Evolutionary conservation across 2,888 invertebrate genomes (phyloP).

Genomic region (Drosophila borealis): DNA sequence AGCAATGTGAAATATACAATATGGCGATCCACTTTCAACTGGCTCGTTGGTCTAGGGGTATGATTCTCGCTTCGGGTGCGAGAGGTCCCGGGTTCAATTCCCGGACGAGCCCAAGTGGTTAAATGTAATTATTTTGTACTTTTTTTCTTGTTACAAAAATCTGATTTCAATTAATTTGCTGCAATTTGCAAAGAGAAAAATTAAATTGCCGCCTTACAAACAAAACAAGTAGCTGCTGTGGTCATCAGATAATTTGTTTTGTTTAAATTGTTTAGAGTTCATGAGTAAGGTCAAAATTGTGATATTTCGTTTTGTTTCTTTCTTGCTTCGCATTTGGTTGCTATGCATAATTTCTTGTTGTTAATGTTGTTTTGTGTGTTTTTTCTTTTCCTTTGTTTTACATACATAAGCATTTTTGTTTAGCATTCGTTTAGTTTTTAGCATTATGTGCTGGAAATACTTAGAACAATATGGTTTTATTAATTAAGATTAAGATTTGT

Average conservation of each 20-base stretch:
- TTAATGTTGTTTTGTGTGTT: conserved; percentile 1
- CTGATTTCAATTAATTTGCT: conserved; percentile 11
- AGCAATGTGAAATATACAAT: conserved; percentile 56
- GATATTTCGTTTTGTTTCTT: conserved; percentile 16
- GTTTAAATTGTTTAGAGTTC: conserved; percentile 14
- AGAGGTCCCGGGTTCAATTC: conserved; percentile 84
- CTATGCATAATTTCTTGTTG: conserved; percentile 29
- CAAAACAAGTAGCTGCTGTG: conserved; percentile 36
- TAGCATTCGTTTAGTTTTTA: conserved; percentile 64
- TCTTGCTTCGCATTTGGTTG: conserved; percentile 32
- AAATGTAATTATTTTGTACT: conserved; percentile 38
- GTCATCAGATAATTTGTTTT: conserved; percentile 32
- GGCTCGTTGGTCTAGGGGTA: conserved; percentile 84
- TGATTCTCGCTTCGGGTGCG: conserved; percentile 84
- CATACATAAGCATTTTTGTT: conserved; percentile 55
- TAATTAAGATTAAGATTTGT: conserved; percentile 54
- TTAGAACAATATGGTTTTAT: conserved; percentile 56
- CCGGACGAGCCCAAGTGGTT: conserved; percentile 82
- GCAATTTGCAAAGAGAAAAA: conserved; percentile 11
- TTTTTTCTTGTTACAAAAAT: conserved; percentile 5
- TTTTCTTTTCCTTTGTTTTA: conserved; percentile 33
- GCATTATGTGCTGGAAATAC: conserved; percentile 65
- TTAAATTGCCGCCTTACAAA: conserved; percentile 23
- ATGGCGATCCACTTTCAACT: conserved; percentile 57
- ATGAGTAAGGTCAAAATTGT: conserved; percentile 32